Evolutionary conservation across 2,888 invertebrate species (phyloP).

Genomic region (Chymomyza caudatula): DNA sequence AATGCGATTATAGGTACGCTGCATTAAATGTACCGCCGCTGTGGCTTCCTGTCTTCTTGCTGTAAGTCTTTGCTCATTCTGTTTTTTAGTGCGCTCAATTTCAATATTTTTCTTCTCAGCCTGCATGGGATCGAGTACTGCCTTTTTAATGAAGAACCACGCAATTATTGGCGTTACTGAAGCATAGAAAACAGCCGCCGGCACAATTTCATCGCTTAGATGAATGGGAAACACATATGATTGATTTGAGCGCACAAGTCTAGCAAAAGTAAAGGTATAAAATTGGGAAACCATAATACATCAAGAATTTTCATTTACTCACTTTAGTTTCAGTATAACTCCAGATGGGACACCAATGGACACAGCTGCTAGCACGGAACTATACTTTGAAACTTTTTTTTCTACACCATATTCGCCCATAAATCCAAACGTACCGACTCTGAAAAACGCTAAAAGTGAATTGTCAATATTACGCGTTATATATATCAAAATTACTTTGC

Average conservation of each 20-base stretch:
- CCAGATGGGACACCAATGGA: conserved; percentile 92
- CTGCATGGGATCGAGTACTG: conserved; percentile 90
- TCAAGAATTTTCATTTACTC: conserved; percentile 57
- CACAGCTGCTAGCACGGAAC: conserved; percentile 90
- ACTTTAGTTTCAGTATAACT: conserved; percentile 93
- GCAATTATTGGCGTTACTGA: conserved; percentile 91
- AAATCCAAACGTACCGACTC: conserved; percentile 91
- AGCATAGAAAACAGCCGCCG: conserved; percentile 95
- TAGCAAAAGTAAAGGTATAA: conserved; percentile 68
- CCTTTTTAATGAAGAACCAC: conserved; percentile 89
- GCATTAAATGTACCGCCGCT: conserved; percentile 93
- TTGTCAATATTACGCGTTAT: not conserved
- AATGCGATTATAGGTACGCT: conserved; percentile 91
- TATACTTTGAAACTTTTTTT: conserved; percentile 94
- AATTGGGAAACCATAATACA: conserved; percentile 1
- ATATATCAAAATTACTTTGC: conserved; percentile 84
- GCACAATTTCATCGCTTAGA: conserved; percentile 92
- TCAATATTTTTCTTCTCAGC: conserved; percentile 88
- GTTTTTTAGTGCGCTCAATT: conserved; percentile 88
- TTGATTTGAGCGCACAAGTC: conserved; percentile 91
- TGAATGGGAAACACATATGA: conserved; percentile 93
- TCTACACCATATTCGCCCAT: conserved; percentile 94
- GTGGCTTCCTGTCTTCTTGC: conserved; percentile 91
- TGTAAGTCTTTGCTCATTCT: conserved; percentile 84
- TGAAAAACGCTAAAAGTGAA: conserved; percentile 74